Base-by-base conservation (phyloP, 1,140 invertebrate genomes). In the Drosophila pruinosa region DNA sequence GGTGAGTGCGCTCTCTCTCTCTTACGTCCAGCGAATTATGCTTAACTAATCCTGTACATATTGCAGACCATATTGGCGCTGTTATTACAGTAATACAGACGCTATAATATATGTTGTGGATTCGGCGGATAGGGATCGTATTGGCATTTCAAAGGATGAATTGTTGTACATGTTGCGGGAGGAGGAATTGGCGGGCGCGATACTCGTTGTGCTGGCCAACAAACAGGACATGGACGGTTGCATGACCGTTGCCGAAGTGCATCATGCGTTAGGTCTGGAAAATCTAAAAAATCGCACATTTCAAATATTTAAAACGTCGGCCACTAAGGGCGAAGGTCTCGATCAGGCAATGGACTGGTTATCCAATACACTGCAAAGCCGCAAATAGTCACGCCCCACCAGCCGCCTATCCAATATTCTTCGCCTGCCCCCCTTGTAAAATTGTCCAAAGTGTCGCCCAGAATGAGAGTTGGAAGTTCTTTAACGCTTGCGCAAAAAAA, bases 61-160 rank as follows among this genome's bases (percentile, higher is more conserved):
- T 69, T 72, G 0, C 36, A 86, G 98, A 93, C 99, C 99, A 10
- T 99, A 99, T 91, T 99, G 99, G 99, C 94, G 99, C 92, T 99
- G 99, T 94, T 99, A 99, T 92, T 99, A 99, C 92, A 98, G 98
- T 54, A 99, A 99, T 92, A 99, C 99, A 91, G 99, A 99, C 94
- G 99, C 99, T 86, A 99, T 99, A 89, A 99, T 99, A 88, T 99
- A 99, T 93, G 99, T 99, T 34, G 98, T 99, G 38, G 99, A 99
- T 92, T 99, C 98, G 54, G 98, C 98, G 72, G 99, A 99, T 92
- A 95, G 96, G 92, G 99, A 99, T 93, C 94, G 99, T 93, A 99
- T 99, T 93, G 98, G 98, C 61, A 99, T 99, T 92, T 99, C 98
- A 36, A 99, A 99, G 95, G 97, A 99, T 93, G 99, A 99, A 92